Conservation (phyloP, 2,113 vertebrate genomes). For the Leptobrachium leishanense region DNA sequence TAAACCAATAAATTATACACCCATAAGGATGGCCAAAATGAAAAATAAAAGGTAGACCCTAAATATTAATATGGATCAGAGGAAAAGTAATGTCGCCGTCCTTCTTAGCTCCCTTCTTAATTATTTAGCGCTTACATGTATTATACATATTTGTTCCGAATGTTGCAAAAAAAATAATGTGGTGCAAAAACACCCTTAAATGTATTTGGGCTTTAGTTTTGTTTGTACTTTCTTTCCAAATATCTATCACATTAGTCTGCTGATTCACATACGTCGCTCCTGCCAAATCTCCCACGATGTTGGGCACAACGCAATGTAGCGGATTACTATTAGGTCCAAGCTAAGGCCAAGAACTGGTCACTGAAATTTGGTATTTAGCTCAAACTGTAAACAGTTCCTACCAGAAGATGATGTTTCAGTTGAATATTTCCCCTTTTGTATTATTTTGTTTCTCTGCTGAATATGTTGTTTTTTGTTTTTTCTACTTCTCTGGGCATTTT, state of each 20-base stretch:
- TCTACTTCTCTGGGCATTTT: not conserved
- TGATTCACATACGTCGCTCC: slow-evolving; percentile 20
- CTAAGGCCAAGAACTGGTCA: slow-evolving; percentile 1
- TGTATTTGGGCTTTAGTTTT: not conserved
- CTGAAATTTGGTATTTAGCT: slow-evolving; percentile 8
- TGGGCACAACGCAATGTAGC: slow-evolving; percentile 27
- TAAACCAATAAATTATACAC: no score
- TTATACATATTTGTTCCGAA: no score
- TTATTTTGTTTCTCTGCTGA: not conserved
- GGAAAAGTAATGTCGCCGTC: no score
- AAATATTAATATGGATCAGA: no score
- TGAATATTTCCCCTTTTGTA: slow-evolving; percentile 4
- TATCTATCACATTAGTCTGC: slow-evolving; percentile 21
- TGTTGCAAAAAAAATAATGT: no score
- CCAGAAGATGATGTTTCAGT: slow-evolving; percentile 15
- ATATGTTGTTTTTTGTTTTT: not conserved
- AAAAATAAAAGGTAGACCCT: no score
- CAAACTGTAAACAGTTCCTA: slow-evolving; percentile 29
- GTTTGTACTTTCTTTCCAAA: slow-evolving; percentile 19
- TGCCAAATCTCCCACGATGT: slow-evolving; percentile 34
- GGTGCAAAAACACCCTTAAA: no score
- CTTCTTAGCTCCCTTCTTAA: no score
- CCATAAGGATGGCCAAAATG: no score
- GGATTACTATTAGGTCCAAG: slow-evolving; percentile 5
- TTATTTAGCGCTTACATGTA: no score